These are phyloP conservation scores for Orthosia incerta DNA, from an alignment of 2,888 invertebrate species.

Conservation along the genomic window DNA sequence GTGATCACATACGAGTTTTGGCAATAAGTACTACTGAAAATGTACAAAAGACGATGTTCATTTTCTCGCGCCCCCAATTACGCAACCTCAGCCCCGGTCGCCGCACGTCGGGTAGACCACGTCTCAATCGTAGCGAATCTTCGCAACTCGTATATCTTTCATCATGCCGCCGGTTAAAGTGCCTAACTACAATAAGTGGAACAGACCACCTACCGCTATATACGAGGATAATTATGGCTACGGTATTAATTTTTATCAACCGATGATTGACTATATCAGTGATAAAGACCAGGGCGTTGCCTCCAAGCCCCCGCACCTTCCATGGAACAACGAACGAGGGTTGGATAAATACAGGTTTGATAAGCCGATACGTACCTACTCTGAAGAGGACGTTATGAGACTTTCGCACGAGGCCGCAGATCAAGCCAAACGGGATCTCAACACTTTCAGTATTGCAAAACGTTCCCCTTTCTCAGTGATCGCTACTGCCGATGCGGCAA, in stretches of 20 bases:
- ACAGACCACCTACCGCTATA: slow-evolving; percentile 92
- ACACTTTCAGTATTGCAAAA: slow-evolving; percentile 91
- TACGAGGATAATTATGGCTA: slow-evolving; percentile 96
- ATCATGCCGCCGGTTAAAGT: slow-evolving; percentile 87
- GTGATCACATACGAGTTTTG: slow-evolving; percentile 80
- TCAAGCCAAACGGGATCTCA: slow-evolving; percentile 93
- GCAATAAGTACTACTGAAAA: slow-evolving; percentile 81
- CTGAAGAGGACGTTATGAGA: slow-evolving; percentile 92
- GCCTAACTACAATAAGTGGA: slow-evolving; percentile 87
- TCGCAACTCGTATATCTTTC: slow-evolving; percentile 76
- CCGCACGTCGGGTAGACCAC: slow-evolving; percentile 71
- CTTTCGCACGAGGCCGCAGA: slow-evolving; percentile 93
- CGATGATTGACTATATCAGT: slow-evolving; percentile 96
- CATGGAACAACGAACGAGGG: slow-evolving; percentile 94
- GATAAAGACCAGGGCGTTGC: slow-evolving; percentile 91
- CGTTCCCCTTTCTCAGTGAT: slow-evolving; percentile 92
- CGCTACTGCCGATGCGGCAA: slow-evolving; percentile 92
- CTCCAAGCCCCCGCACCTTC: slow-evolving; percentile 92
- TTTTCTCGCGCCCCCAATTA: slow-evolving; percentile 79
- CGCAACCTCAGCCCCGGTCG: slow-evolving; percentile 79
- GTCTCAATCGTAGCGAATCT: slow-evolving; percentile 75
- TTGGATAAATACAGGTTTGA: slow-evolving; percentile 93
- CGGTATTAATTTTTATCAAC: slow-evolving; percentile 96
- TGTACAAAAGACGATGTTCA: slow-evolving; percentile 84
- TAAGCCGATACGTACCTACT: slow-evolving; percentile 92